Evolutionary conservation across 2,797 vertebrate species (phyloP).

Genomic region (Synanceia verrucosa): DNA sequence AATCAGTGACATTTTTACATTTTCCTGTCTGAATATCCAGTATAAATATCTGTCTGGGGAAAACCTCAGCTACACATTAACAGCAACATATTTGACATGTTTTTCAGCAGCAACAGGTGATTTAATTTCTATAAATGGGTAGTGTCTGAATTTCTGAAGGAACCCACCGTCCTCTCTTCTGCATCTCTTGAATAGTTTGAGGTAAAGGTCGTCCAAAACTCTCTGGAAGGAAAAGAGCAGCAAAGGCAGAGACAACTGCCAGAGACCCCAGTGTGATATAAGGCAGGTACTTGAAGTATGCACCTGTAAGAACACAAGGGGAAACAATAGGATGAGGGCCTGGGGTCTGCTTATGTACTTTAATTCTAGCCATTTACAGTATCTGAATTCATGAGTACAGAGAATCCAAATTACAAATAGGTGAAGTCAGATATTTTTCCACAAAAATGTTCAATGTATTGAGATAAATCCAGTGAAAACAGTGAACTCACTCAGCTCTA

Average conservation of each 20-base stretch:
- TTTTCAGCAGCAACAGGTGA: no score
- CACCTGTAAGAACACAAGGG: slow-evolving; percentile 66
- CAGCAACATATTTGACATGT: background rate
- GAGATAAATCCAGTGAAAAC: background rate
- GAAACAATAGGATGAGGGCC: background rate
- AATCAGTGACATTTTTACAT: no score
- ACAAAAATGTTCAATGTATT: background rate
- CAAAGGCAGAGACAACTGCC: slow-evolving; percentile 80
- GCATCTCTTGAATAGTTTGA: slow-evolving; percentile 88
- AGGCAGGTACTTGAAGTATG: slow-evolving; percentile 83
- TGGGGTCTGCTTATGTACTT: background rate
- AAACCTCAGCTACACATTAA: no score
- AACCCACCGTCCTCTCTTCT: slow-evolving; percentile 79
- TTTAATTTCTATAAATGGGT: no score
- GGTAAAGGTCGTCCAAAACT: slow-evolving; percentile 86
- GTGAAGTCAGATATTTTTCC: background rate
- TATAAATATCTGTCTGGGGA: no score
- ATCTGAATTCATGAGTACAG: background rate
- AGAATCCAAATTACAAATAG: background rate
- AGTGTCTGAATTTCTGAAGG: background rate
- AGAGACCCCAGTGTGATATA: slow-evolving; percentile 87
- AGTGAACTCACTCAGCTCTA: slow-evolving; percentile 80
- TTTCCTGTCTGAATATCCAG: no score
- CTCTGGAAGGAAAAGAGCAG: slow-evolving; percentile 88
- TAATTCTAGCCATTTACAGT: background rate